Evolutionary conservation across 2,113 vertebrate species (phyloP), one percentile per base, ranked within the genome.

Genomic region (Macrotis lagotis): DNA sequence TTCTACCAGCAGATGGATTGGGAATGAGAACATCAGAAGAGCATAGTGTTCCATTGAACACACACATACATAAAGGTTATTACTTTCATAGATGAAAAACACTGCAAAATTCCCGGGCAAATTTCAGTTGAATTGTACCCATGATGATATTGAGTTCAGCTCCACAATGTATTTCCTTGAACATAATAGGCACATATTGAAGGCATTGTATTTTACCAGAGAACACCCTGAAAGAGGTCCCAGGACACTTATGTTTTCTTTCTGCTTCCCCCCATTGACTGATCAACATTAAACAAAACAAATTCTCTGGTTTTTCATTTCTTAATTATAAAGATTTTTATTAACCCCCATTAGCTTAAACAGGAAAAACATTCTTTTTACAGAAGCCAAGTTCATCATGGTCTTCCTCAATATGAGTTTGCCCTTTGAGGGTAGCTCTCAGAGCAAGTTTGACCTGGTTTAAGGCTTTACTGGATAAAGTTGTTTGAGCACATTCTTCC

Each of bases 1-100:
- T 90, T 96, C 91, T 90, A 44, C 89, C 95, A 74, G 37, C 96
- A 94, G 93, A 53, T 48, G 28, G 93, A 51, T 5, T 49, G 28
- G 48, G 19, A 96, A 52, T 31, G 51, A 37, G 48, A 91, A 50
- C 83, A 91, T 89, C n/a, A 90, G 90, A 94, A 91, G 48, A 50
- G 91, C 92, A 52, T 91, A 48, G 92, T 55, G 91, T 37, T 26
- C 22, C 90, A 94, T 83, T 89, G 51, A 90, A 92, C 25, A 51
- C 55, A 95, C 93, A 74, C 26, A 55, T 24, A 53, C 25, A 52
- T 25, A 52, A 51, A n/a, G 90, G 48, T 25, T 51, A 8, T 95
- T 95, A 0, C 47, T 26, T 93, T 94, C 88, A 92, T 89, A 92
- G 53, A 24, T 48, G 31, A 92, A 51, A 95, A 95, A 94, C 51